Conservation (phyloP, 2,888 invertebrate genomes). For the Iselma pallidipennis region DNA sequence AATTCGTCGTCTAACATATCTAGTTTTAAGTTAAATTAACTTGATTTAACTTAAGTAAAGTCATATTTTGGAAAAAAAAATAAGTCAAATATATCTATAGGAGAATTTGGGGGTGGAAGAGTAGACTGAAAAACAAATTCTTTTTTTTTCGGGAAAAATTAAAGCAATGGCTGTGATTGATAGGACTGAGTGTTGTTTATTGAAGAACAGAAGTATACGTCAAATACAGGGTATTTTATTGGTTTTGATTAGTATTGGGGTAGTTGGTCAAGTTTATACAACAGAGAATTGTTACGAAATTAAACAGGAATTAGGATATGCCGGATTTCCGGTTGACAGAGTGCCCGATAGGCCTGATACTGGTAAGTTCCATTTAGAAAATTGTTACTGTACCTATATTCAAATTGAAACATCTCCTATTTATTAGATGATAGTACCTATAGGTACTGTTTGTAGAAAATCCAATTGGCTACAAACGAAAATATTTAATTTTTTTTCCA, state of each 20-base stretch:
- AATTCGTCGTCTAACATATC: too few relatives aligned
- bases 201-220: slow-evolving; percentile 32
- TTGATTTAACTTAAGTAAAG: slow-evolving; percentile 4
- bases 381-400: too few relatives aligned
- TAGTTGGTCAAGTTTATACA: slow-evolving; percentile 30
- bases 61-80: background rate
- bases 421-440: too few relatives aligned
- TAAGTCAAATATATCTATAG: background rate
- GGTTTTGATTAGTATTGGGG: slow-evolving; percentile 37
- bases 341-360: slow-evolving; percentile 59
- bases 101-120: too few relatives aligned
- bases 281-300: slow-evolving; percentile 58
- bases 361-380: slow-evolving; percentile 60
- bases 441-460: background rate
- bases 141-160: too few relatives aligned
- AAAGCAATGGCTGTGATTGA: slow-evolving; percentile 44
- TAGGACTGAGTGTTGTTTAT: slow-evolving; percentile 34
- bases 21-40: slow-evolving; percentile 18
- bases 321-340: slow-evolving; percentile 59
- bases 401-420: background rate
- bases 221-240: slow-evolving; percentile 42
- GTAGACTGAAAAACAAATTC: too few relatives aligned
- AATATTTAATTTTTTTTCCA: too few relatives aligned
- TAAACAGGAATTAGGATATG: slow-evolving; percentile 59
- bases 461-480: background rate